Conservation (phyloP, 2,797 vertebrate genomes). For the Valencia hispanica region DNA sequence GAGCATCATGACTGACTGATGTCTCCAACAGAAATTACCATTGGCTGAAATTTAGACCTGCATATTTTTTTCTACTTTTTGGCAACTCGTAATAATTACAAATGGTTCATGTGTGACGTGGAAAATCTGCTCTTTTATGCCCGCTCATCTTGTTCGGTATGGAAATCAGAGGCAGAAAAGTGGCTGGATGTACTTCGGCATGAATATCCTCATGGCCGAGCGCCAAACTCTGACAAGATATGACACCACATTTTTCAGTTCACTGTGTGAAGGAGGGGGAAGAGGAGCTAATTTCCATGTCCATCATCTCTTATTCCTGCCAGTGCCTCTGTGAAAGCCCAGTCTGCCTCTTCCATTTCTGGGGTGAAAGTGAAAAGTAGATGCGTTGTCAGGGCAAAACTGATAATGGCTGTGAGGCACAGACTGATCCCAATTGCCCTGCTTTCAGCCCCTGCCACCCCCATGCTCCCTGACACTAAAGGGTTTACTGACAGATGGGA, state of each 20-base stretch:
- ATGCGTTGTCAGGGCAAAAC: constrained; percentile 81
- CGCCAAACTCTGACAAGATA: constrained; percentile 69
- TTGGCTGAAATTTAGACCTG: not conserved
- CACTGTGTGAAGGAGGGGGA: constrained; percentile 54
- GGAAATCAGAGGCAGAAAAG: constrained; percentile 49
- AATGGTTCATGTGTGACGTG: constrained; percentile 1
- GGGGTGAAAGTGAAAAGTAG: constrained; percentile 80
- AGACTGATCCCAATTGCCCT: constrained; percentile 80
- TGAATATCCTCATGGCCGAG: constrained; percentile 54
- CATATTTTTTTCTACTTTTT: constrained; percentile 4
- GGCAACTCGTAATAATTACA: constrained; percentile 10
- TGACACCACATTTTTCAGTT: constrained; percentile 74
- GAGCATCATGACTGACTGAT: not conserved
- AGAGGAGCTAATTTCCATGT: constrained; percentile 77
- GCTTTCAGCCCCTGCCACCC: constrained; percentile 77
- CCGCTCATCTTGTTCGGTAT: constrained; percentile 20
- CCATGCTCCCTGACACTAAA: constrained; percentile 69
- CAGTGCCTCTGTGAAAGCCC: constrained; percentile 59
- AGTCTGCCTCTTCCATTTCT: constrained; percentile 53
- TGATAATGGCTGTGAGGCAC: constrained; percentile 76
- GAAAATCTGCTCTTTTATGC: constrained; percentile 16
- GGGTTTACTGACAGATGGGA: constrained; percentile 81
- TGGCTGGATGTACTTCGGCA: constrained; percentile 38
- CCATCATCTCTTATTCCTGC: constrained; percentile 75
- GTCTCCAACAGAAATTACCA: constrained; percentile 1